Evolutionary conservation across 2,888 invertebrate species (phyloP), one percentile per base, ranked within the genome.

Genomic region (Leucophora obtusa): DNA sequence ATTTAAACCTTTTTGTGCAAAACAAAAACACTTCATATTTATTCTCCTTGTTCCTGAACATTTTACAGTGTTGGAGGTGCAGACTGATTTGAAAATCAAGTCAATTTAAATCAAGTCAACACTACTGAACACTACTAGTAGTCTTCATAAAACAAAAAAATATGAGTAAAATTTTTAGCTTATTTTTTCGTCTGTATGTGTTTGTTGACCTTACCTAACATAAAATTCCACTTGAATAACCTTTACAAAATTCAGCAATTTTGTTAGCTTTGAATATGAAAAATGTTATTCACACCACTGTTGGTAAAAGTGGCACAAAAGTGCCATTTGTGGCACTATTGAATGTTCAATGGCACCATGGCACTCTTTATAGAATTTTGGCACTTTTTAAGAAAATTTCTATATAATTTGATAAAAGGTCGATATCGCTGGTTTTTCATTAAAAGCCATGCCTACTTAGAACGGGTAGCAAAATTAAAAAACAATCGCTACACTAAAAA

Each of bases 31-130:
- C 53, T 35, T 38, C 54, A 62, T 24, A 72, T 35, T 56, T 53
- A 62, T 68, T 33, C 51, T 28, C 7, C 28, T 28, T 28, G 28
- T 7, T 28, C 7, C 4, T 7, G 74, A 77, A 82, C 73, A 28
- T 59, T 38, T 14, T 51, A 24, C 28, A 28, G 50, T 47, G 18
- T 60, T 59, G 15, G 59, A 53, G 53, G 54, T 66, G 74, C 14
- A 43, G 38, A 60, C 35, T 60, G 53, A 60, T 53, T 74, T 24
- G 53, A 43, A 74, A 66, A 74, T 74, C 74, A 60, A 74, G 53
- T 54, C 59, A 60, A 60, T 66, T 74, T 66, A 60, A 74, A 74
- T 66, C 66, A 74, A 66, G 66, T 66, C 60, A 66, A 53, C 74
- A 66, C 53, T 70, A n/a, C n/a, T 47, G 6, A 47, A 47, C n/a